These are phyloP conservation scores for Vulpes ferrilata DNA, from an alignment of 2,113 vertebrate genomes.

Conservation along the genomic window DNA sequence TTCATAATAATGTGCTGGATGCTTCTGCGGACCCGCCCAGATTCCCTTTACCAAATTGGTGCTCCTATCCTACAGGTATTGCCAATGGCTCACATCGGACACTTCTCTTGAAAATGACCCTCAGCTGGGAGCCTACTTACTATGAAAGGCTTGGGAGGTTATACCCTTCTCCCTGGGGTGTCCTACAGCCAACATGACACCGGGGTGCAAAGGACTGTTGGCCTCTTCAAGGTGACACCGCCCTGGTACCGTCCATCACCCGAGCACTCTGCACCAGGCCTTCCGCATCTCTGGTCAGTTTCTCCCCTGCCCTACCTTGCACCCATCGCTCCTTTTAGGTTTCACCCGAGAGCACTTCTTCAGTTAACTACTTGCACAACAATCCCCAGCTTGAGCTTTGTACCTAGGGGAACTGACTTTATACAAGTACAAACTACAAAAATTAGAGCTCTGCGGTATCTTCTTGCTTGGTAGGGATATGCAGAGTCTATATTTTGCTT, in stretches of 20 bases:
- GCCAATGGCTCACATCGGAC: neutral
- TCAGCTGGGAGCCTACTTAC: neutral
- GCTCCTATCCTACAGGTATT: neutral
- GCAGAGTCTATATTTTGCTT: neutral
- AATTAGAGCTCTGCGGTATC: neutral
- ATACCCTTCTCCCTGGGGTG: neutral
- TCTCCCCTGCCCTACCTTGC: neutral
- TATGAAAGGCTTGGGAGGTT: neutral
- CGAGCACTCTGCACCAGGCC: neutral
- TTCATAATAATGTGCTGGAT: neutral
- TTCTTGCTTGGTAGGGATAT: neutral
- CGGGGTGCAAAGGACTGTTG: neutral
- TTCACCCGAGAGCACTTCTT: neutral
- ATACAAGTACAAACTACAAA: neutral
- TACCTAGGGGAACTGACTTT: neutral
- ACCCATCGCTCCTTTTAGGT: neutral
- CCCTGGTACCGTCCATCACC: neutral
- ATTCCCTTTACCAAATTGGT: neutral
- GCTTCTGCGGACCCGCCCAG: neutral
- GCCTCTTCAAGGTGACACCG: neutral
- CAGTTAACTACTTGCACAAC: neutral
- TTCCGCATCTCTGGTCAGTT: neutral
- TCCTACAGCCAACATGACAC: neutral
- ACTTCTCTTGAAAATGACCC: neutral
- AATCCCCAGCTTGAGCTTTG: neutral